phyloP scores from a whole-genome alignment of 2,888 invertebrate species.

The Notodonta ziczac region DNA sequence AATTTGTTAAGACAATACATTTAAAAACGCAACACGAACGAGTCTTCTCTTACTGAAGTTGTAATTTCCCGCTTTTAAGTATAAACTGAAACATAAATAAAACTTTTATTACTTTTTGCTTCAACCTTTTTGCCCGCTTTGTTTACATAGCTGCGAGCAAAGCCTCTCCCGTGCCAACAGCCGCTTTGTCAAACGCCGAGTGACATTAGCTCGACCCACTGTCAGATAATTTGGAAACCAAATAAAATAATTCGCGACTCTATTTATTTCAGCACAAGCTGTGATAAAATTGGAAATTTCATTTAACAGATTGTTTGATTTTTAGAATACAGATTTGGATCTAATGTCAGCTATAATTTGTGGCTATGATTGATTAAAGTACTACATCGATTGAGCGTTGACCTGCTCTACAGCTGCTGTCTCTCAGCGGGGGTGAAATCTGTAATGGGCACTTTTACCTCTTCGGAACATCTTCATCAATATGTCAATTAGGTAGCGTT shows the following conservation, averaged over 20 bases:
- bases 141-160: conserved; percentile 76
- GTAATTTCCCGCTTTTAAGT: conserved; percentile 50
- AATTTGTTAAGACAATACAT: conserved; percentile 17
- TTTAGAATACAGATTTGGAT: background rate
- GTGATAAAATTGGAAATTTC: conserved; percentile 29
- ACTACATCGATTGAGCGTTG: too few species aligned
- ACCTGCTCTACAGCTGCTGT: background rate
- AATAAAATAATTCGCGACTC: conserved; percentile 68
- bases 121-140: conserved; percentile 68
- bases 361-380: too few species aligned
- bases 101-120: conserved; percentile 69
- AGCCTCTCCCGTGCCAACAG: conserved; percentile 80
- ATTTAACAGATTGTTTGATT: conserved; percentile 12
- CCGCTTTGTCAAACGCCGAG: conserved; percentile 80
- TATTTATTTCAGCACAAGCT: conserved; percentile 50
- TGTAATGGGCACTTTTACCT: conserved; percentile 41
- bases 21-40: conserved; percentile 26
- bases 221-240: conserved; percentile 76
- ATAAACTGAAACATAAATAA: conserved; percentile 63
- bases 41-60: conserved; percentile 38
- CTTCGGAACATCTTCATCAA: conserved; percentile 59
- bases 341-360: too few species aligned
- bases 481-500: conserved; percentile 66
- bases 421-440: conserved; percentile 12
- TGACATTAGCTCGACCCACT: conserved; percentile 78